Evolutionary conservation across 1,140 invertebrate species (phyloP), one percentile per base, ranked within the genome.

Genomic region (Drosophila varians): DNA sequence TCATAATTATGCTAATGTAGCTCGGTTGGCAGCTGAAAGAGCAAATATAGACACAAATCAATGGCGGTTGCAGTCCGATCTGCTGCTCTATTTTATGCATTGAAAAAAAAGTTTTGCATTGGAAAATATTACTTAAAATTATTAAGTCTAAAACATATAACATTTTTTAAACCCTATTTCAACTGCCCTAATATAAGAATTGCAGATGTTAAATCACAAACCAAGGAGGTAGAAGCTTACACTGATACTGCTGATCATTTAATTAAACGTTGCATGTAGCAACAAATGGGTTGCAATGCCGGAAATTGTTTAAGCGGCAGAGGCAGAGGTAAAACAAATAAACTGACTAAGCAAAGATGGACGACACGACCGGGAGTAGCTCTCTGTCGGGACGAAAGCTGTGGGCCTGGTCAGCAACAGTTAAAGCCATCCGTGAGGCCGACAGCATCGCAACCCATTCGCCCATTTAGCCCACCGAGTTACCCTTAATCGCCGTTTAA

Each of bases 1-100:
- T 68, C 76, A 66, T 86, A 84, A 86, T 66, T 78, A 86, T 73
- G 79, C 71, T 76, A 86, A 84, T 84, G 72, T 73, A 57, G 80
- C 26, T n/a, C 42, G 16, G 42, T 46, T 18, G 49, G 40, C 58
- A 46, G 45, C 64, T 72, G 43, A 62, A 53, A 56, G 69, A 28
- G 56, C 78, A 65, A 72, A 82, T 74, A 84, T 70, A 84, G 71
- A 55, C 72, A 52, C 60, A 60, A 84, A 64, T 60, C 66, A 73
- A 72, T 73, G 65, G 64, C 7, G 25, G 31, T 40, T 69, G 68
- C 56, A 62, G 42, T 48, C 56, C 42, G 14, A 40, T 34, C 12
- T 21, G 40, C 12, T 31, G 31, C 16, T 46, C 6, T 31, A 34
- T 56, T 51, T 11, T 14, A 5, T 26, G 6, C 68, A 73, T 36